A percentile compares a stretch with the other conserved stretches of the same genome.
These are phyloP conservation scores for Iphiclides podalirius DNA, from an alignment of 2,888 invertebrate genomes.

Conservation along the genomic window DNA sequence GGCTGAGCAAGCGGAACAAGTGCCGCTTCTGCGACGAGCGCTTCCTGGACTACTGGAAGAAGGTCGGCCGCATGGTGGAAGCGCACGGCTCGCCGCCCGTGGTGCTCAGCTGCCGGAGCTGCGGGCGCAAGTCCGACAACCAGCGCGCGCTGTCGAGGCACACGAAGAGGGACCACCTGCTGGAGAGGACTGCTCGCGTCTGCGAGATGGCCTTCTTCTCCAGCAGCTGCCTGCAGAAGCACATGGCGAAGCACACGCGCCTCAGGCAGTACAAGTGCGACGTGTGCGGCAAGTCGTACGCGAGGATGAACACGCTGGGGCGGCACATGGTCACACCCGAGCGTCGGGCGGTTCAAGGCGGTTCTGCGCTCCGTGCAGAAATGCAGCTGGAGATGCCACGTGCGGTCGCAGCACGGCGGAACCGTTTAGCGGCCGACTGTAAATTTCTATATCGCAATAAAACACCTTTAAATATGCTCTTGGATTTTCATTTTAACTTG, in stretches of 20 bases:
- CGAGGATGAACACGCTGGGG: constrained; percentile 43
- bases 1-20: constrained; percentile 40
- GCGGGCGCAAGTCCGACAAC: constrained; percentile 48
- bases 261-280: constrained; percentile 49
- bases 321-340: constrained; percentile 52
- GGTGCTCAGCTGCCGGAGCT: constrained; percentile 49
- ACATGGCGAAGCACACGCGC: constrained; percentile 53
- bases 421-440: constrained; percentile 25
- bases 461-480: no score
- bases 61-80: constrained; percentile 49
- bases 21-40: constrained; percentile 45
- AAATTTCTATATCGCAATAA: neutral
- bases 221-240: constrained; percentile 39
- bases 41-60: constrained; percentile 51
- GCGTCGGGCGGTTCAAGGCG: constrained; percentile 46
- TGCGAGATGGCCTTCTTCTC: constrained; percentile 61
- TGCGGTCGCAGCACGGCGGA: constrained; percentile 46
- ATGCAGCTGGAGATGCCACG: constrained; percentile 58
- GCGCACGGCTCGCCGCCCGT: constrained; percentile 46
- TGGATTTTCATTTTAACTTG: no score
- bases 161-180: constrained; percentile 57
- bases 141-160: constrained; percentile 46
- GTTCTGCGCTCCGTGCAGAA: constrained; percentile 47
- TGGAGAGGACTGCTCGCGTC: constrained; percentile 58
- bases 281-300: constrained; percentile 51